Conservation (phyloP, 1,140 invertebrate genomes). For the Zeugodacus cucurbitae region DNA sequence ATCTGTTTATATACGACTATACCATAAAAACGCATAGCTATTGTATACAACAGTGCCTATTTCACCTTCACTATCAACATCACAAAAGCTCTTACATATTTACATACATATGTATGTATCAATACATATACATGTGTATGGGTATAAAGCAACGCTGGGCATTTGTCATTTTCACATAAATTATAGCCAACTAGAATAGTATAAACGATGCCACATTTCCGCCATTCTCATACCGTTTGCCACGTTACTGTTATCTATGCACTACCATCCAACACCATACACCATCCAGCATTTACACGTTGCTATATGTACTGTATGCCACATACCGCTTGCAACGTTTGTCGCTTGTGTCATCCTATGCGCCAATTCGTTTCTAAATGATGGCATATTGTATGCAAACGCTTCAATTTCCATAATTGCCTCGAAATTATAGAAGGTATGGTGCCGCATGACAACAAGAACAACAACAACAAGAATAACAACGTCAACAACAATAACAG, state of each 20-base stretch:
- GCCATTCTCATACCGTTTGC: neutral
- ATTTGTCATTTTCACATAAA: constrained; percentile 41
- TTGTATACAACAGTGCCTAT: too few relatives aligned
- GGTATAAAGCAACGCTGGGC: neutral
- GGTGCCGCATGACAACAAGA: neutral
- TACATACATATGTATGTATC: neutral
- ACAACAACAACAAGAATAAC: neutral
- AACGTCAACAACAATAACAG: neutral
- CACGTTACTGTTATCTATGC: neutral
- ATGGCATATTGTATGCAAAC: constrained; percentile 41
- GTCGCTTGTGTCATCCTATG: neutral
- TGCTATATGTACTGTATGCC: too few relatives aligned
- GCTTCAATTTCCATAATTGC: constrained; percentile 43
- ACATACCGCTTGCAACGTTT: neutral
- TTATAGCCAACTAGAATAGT: neutral
- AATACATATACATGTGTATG: neutral
- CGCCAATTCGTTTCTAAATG: constrained; percentile 36
- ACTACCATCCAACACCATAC: too few relatives aligned
- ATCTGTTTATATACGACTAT: too few relatives aligned
- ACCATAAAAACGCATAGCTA: too few relatives aligned
- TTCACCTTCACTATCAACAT: too few relatives aligned
- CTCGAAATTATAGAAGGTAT: constrained; percentile 31
- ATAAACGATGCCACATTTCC: constrained; percentile 23
- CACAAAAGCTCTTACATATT: too few relatives aligned
- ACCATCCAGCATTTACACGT: too few relatives aligned